Evolutionary conservation across 2,797 vertebrate genomes (phyloP).

Genomic region (Gobionotothen gibberifrons): DNA sequence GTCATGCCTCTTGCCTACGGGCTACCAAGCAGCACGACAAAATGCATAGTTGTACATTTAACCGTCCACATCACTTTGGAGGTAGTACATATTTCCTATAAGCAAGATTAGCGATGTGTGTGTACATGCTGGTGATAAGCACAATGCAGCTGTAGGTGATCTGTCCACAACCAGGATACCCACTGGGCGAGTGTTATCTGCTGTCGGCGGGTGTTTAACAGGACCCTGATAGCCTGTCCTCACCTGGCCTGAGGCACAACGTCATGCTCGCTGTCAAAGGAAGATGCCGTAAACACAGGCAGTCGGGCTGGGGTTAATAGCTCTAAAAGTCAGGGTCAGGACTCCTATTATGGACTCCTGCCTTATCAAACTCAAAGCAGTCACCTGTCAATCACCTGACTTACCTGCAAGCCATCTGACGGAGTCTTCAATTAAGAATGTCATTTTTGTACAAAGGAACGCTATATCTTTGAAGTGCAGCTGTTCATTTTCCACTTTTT

Average conservation of each 20-base stretch:
- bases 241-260: constrained; percentile 63
- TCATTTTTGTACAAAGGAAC: constrained; percentile 52
- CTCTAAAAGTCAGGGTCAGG: constrained; percentile 77
- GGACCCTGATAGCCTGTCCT: constrained; percentile 54
- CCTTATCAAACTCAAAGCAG: constrained; percentile 77
- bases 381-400: constrained; percentile 79
- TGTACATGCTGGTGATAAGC: constrained; percentile 46
- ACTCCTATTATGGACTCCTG: constrained; percentile 74
- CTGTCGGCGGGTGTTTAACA: constrained; percentile 60
- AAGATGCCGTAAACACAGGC: constrained; percentile 69
- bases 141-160: constrained; percentile 38
- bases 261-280: constrained; percentile 71
- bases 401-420: constrained; percentile 59
- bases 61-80: constrained; percentile 48
- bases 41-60: constrained; percentile 53
- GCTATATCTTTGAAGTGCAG: constrained; percentile 65
- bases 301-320: constrained; percentile 71
- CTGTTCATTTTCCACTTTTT: constrained; percentile 37
- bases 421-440: constrained; percentile 66
- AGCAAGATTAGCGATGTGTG: constrained; percentile 20
- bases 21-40: constrained; percentile 49
- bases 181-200: constrained; percentile 69
- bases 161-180: constrained; percentile 39
- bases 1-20: constrained; percentile 42
- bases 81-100: constrained; percentile 40